These are phyloP conservation scores for Bradypodion pumilum DNA, from an alignment of 2,797 vertebrate genomes.

Conservation along the genomic window DNA sequence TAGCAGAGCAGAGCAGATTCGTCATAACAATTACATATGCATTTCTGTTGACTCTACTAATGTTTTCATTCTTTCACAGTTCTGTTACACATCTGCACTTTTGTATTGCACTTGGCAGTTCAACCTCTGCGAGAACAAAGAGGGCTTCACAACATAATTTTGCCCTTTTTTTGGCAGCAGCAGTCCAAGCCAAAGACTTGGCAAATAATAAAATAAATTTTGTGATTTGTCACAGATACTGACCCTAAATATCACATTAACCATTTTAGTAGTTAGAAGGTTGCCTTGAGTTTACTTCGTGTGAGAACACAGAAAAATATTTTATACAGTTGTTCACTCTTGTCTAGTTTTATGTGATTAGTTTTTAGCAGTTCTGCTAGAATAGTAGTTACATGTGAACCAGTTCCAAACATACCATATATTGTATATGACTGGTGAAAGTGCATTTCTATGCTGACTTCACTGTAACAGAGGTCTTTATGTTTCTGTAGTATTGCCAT, in stretches of 20 bases:
- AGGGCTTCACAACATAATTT: background rate
- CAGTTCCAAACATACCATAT: background rate
- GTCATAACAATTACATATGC: constrained; percentile 2
- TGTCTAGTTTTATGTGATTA: background rate
- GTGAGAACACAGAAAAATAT: constrained; percentile 8
- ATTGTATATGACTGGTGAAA: background rate
- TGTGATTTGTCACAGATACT: constrained; percentile 28
- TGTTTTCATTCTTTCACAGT: constrained; percentile 16
- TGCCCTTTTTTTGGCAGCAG: constrained; percentile 1
- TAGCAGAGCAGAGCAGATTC: background rate
- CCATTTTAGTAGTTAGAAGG: constrained; percentile 29
- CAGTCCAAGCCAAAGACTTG: constrained; percentile 15
- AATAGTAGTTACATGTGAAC: background rate
- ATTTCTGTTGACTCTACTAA: constrained; percentile 6
- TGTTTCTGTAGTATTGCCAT: constrained; percentile 18
- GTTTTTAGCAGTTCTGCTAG: background rate
- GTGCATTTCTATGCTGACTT: constrained; percentile 21
- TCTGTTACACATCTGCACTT: constrained; percentile 21
- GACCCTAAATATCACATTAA: constrained; percentile 18
- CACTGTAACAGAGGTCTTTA: constrained; percentile 11
- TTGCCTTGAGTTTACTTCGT: constrained; percentile 27
- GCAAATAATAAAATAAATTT: constrained; percentile 3
- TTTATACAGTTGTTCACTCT: background rate
- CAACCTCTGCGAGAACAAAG: constrained; percentile 9
- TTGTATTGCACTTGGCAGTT: constrained; percentile 8